These are phyloP conservation scores for Neopipo cinnamomea DNA, from an alignment of 2,113 vertebrate genomes.

Conservation along the genomic window DNA sequence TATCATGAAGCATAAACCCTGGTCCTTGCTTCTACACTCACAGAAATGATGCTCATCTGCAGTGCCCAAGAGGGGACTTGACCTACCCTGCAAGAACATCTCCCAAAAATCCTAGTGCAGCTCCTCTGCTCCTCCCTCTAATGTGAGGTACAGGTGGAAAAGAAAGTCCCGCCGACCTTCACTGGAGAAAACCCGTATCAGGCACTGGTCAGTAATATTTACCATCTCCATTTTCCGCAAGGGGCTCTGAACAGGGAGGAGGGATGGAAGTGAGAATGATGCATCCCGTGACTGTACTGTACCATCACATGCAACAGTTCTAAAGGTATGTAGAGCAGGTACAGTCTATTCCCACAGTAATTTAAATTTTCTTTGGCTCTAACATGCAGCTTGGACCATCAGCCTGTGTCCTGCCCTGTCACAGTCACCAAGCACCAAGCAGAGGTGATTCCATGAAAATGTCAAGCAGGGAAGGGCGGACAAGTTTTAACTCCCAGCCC, in stretches of 20 bases:
- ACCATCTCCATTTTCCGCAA: not conserved
- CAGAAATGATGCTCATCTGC: not conserved
- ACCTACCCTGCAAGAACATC: not conserved
- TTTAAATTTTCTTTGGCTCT: not conserved
- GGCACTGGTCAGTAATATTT: not conserved
- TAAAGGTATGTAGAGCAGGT: not conserved
- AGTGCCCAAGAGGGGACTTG: not conserved
- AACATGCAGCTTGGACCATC: not conserved
- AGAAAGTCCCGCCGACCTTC: not conserved
- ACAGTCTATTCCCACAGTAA: not conserved
- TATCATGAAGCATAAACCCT: not conserved
- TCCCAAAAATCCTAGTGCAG: not conserved
- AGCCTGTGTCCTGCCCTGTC: conserved; percentile 4
- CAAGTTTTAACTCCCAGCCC: conserved; percentile 38
- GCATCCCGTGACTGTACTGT: not conserved
- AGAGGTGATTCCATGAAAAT: conserved; percentile 49
- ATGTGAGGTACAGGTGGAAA: not conserved
- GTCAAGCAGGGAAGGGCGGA: conserved; percentile 53
- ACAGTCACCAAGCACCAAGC: not conserved
- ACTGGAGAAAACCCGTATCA: not conserved
- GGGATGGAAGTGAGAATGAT: not conserved
- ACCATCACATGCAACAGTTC: not conserved
- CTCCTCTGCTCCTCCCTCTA: not conserved
- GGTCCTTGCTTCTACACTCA: not conserved
- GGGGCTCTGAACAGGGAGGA: not conserved